Evolutionary conservation across 2,113 vertebrate species (phyloP), one percentile per base, ranked within the genome.

Genomic region (Entelurus aequoreus): DNA sequence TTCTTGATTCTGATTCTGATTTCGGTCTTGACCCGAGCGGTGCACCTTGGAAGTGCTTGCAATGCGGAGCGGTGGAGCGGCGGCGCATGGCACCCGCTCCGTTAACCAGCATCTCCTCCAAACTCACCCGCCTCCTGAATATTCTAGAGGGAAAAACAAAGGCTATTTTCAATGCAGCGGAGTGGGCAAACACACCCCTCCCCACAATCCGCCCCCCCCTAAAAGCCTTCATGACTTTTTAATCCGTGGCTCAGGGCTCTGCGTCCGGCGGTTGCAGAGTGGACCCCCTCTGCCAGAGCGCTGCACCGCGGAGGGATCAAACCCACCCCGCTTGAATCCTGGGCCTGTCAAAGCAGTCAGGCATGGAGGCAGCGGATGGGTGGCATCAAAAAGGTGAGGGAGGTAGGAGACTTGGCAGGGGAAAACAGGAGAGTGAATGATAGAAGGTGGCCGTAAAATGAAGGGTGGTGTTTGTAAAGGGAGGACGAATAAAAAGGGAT

Each of bases 151-250:
- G 76, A 85, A 89, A 88, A 83, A 89, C 85, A 87, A 90, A 90
- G 88, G 85, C 87, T 91, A 91, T 90, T 90, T 90, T 88, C 86
- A 87, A 19, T 87, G 81, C 82, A 83, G 79, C 79, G 71, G 84
- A 75, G 63, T 65, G 65, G 74, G 66, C 77, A 74, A 73, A n/a
- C 16, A 47, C 6, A 0, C 38, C 11, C 70, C 76, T 71, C 69
- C 74, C 76, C 74, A 12, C 42, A 46, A 46, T 11, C 11, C 42
- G 1, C 62, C 46, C 68, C 58, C 77, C 79, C 84, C 81, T 89
- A 90, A 91, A 88, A 90, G 88, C 89, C 85, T 85, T 90, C 88
- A 90, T 91, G 83, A 89, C 83, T 90, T 90, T 90, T 91, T 90
- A 89, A 90, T 90, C 83, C 53, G 80, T 78, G 86, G 85, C 87